Evolutionary conservation across 1,140 invertebrate genomes (phyloP), one percentile per base, ranked within the genome.

Genomic region (Cryptotermes secundus): DNA sequence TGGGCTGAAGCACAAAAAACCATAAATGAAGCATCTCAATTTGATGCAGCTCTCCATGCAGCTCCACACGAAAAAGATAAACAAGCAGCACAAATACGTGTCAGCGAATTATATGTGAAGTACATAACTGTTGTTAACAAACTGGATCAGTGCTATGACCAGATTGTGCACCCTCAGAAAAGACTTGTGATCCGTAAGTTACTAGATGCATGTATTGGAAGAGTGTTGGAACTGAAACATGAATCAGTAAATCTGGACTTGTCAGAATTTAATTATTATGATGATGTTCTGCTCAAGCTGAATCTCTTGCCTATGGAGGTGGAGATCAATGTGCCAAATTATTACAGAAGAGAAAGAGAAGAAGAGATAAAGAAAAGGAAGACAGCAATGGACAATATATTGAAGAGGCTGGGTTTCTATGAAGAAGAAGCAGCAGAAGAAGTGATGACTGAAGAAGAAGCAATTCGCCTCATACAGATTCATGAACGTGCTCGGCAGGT

Each of bases 101-200:
- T 95, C 9, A 91, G 92, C 2, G 92, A 92, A 35, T 87, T 96
- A 9, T 96, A 96, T 87, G 90, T 96, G 1, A 94, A 94, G 83
- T 99, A 99, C 87, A 95, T 97, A 6, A 89, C 94, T 26, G 91
- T 96, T 0, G 92, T 95, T 22, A 93, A 96, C 84, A 93, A 93
- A 85, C 88, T 99, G 19, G 94, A 96, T 87, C 90, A 93, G 85
- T 96, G 96, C 84, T 96, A 98, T 87, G 97, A 98, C 88, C 97
- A 97, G 90, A 93, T 98, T 84, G 91, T 98, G 38, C 98, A 99
- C 88, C 97, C 97, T 0, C 98, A 99, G 89, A 99, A 99, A 79
- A 90, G 97, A 79, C 87, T 95, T 42, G 90, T 98, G 6, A 91
- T 99, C 0, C 93, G 94, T 80, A 94, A 95, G 86, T 88, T 97